Evolutionary conservation across 1,140 invertebrate species (phyloP).

Genomic region (Campodea augens): DNA sequence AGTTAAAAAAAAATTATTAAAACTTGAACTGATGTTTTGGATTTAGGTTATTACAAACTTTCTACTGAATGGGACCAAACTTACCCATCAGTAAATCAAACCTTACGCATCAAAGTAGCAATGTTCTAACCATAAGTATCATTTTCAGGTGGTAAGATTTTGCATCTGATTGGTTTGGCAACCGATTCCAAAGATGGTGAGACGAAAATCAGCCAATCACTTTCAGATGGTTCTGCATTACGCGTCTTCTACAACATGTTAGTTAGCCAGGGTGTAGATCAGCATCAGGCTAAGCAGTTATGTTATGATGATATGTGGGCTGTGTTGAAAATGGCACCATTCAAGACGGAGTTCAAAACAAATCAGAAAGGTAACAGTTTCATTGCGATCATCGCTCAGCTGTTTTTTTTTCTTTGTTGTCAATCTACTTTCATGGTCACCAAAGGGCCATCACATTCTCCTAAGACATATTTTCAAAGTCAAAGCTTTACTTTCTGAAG

Average conservation of each 20-base stretch:
- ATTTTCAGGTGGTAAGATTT: conserved; percentile 26
- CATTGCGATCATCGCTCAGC: no score
- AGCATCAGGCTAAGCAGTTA: conserved; percentile 21
- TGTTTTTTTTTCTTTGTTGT: no score
- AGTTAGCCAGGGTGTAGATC: conserved; percentile 25
- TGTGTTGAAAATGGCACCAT: no score
- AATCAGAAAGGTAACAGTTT: no score
- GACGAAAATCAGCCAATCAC: conserved; percentile 17
- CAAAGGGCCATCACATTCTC: no score
- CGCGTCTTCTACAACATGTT: conserved; percentile 29
- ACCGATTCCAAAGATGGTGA: conserved; percentile 19
- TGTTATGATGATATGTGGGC: conserved; percentile 17
- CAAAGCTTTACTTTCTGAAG: no score
- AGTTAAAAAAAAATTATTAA: conserved; percentile 2
- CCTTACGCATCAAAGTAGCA: background rate
- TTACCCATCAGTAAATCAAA: background rate
- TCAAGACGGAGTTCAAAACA: no score
- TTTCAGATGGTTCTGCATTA: conserved; percentile 28
- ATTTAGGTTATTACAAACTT: conserved; percentile 8
- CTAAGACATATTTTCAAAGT: no score
- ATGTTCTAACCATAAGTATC: background rate
- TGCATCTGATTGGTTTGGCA: conserved; percentile 20
- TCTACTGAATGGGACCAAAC: background rate
- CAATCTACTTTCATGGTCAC: no score
- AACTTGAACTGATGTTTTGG: conserved; percentile 5